phyloP scores from a whole-genome alignment of 2,888 invertebrate genomes.

The Agriopis marginaria region DNA sequence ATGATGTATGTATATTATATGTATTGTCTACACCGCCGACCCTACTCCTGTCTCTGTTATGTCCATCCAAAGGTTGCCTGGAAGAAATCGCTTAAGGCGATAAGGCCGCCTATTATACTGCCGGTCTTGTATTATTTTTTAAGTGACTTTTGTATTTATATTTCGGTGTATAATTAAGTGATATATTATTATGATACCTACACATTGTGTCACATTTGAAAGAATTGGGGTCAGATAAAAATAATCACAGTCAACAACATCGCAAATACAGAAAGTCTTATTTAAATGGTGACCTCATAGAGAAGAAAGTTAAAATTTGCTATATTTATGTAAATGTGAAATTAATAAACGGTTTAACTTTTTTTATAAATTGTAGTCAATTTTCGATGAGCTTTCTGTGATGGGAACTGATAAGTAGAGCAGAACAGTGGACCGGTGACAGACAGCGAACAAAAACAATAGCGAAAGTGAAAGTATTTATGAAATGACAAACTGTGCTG shows the following conservation, averaged over 20 bases:
- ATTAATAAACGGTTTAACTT: background rate
- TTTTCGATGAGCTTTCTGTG: background rate
- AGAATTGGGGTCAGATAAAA: background rate
- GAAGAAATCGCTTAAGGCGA: no score
- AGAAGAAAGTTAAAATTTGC: no score
- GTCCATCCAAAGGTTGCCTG: no score
- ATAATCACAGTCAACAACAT: background rate
- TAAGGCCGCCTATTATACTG: no score
- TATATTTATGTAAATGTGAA: background rate
- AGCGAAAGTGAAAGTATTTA: slow-evolving; percentile 24
- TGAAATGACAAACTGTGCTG: background rate
- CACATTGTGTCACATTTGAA: background rate
- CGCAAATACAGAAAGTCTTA: background rate
- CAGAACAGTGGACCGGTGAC: slow-evolving; percentile 20
- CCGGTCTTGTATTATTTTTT: no score
- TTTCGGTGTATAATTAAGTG: no score
- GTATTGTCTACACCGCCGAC: no score
- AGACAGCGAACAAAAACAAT: slow-evolving; percentile 20
- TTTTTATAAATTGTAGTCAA: background rate
- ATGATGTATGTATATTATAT: no score
- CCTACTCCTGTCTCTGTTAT: no score
- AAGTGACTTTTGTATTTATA: no score
- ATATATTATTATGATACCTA: background rate
- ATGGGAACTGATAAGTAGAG: slow-evolving; percentile 8
- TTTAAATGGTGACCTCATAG: background rate